Evolutionary conservation across 2,797 vertebrate species (phyloP).

Genomic region (Mus spretus): DNA sequence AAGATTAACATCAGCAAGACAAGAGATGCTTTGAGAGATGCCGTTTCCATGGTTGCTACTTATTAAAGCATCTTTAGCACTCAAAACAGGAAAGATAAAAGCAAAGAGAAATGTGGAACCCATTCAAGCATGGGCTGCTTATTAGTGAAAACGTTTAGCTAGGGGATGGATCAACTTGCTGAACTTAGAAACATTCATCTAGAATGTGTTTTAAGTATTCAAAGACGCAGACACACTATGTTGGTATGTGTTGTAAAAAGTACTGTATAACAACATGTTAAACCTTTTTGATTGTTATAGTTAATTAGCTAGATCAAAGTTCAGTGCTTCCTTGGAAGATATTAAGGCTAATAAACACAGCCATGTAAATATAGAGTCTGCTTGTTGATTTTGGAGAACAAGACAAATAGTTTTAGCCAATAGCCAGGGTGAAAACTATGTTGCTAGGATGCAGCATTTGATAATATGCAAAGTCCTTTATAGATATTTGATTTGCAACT

Average conservation of each 20-base stretch:
- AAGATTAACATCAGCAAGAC: constrained; percentile 71
- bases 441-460: constrained; percentile 80
- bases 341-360: constrained; percentile 78
- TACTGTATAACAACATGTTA: constrained; percentile 30
- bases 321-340: constrained; percentile 78
- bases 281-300: constrained; percentile 77
- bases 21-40: constrained; percentile 51
- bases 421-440: constrained; percentile 71
- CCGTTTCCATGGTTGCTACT: constrained; percentile 62
- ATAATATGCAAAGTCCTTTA: constrained; percentile 69
- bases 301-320: constrained; percentile 82
- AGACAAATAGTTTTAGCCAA: constrained; percentile 57
- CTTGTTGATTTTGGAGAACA: constrained; percentile 80
- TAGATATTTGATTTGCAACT: constrained; percentile 68
- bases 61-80: constrained; percentile 65
- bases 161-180: constrained; percentile 68
- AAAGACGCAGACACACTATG: constrained; percentile 68
- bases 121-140: constrained; percentile 41
- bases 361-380: constrained; percentile 71
- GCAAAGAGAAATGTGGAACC: constrained; percentile 1
- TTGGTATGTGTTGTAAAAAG: constrained; percentile 66
- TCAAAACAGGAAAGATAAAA: not conserved
- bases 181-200: constrained; percentile 64
- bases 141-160: constrained; percentile 74
- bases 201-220: constrained; percentile 66